Conservation (phyloP, 1,140 invertebrate species). For the Drosophila guanche region DNA sequence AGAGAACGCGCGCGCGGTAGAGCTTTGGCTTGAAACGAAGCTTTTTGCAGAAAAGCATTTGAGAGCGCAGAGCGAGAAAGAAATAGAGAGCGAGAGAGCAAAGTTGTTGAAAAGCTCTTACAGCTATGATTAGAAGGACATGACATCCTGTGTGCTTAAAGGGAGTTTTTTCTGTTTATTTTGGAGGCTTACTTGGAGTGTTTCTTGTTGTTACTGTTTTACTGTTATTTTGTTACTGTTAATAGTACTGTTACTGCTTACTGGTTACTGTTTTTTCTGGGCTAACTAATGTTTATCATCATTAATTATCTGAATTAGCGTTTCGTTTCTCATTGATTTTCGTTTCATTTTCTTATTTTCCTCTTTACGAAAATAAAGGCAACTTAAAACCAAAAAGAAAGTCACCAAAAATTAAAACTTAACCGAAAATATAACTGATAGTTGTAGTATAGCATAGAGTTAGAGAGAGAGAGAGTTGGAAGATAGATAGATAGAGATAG, state of each 20-base stretch:
- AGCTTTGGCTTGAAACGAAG: slow-evolving; percentile 45
- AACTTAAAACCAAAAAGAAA: slow-evolving; percentile 63
- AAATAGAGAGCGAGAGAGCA: slow-evolving; percentile 24
- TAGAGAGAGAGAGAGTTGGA: slow-evolving; percentile 42
- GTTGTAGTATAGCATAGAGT: slow-evolving; percentile 50
- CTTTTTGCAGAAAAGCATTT: slow-evolving; percentile 38
- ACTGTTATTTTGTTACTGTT: slow-evolving; percentile 21
- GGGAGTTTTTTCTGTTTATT: slow-evolving; percentile 17
- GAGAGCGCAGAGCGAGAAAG: slow-evolving; percentile 5
- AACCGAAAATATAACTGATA: slow-evolving; percentile 58
- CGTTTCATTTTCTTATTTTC: slow-evolving; percentile 20
- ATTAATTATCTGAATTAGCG: slow-evolving; percentile 27
- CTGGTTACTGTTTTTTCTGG: slow-evolving; percentile 12
- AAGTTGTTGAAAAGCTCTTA: slow-evolving; percentile 68
- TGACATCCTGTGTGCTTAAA: slow-evolving; percentile 30
- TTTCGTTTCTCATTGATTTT: slow-evolving; percentile 12
- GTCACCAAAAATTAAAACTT: slow-evolving; percentile 40
- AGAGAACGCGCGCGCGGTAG: slow-evolving; percentile 16
- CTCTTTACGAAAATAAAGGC: slow-evolving; percentile 30
- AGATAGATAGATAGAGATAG: slow-evolving; percentile 44
- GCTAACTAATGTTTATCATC: slow-evolving; percentile 82
- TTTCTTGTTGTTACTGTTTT: slow-evolving; percentile 35
- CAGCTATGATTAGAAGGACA: slow-evolving; percentile 39
- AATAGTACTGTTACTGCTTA: slow-evolving; percentile 12
- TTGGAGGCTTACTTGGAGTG: slow-evolving; percentile 9